phyloP scores from a whole-genome alignment of 1,140 invertebrate genomes.

The Ctenoplectra terminalis region DNA sequence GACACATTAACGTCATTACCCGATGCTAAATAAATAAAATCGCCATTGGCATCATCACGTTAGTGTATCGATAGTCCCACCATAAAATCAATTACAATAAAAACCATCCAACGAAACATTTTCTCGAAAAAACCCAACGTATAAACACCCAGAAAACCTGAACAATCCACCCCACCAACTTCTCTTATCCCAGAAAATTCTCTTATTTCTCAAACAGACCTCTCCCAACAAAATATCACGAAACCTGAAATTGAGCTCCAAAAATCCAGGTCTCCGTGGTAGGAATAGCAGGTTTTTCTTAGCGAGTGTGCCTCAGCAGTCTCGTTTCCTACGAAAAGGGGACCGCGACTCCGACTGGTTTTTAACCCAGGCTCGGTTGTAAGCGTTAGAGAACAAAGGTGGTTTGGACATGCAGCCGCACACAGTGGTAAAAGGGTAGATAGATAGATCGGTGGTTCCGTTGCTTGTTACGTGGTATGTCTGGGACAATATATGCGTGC shows the following conservation, averaged over 20 bases:
- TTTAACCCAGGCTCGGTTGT: constrained; percentile 3
- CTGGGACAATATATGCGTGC: constrained; percentile 23
- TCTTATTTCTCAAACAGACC: no score
- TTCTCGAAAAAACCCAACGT: no score
- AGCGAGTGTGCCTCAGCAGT: neutral
- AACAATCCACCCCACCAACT: no score
- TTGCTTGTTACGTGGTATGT: constrained; percentile 56
- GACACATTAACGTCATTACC: no score
- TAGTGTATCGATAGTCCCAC: no score
- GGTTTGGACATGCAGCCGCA: constrained; percentile 43
- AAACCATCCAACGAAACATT: no score
- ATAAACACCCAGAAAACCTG: no score
- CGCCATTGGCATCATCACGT: no score
- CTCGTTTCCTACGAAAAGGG: constrained; percentile 15
- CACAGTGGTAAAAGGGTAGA: constrained; percentile 42
- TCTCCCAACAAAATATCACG: neutral
- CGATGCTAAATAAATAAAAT: no score
- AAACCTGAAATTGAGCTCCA: neutral
- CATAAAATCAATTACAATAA: no score
- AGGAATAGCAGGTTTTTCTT: constrained; percentile 23
- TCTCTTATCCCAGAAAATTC: no score
- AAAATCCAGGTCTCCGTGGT: neutral
- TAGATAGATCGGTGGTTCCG: constrained; percentile 50
- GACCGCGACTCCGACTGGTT: neutral
- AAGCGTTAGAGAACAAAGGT: constrained; percentile 59